phyloP scores from a whole-genome alignment of 2,888 invertebrate genomes.

The Gastracanthus pulcherrimus region DNA sequence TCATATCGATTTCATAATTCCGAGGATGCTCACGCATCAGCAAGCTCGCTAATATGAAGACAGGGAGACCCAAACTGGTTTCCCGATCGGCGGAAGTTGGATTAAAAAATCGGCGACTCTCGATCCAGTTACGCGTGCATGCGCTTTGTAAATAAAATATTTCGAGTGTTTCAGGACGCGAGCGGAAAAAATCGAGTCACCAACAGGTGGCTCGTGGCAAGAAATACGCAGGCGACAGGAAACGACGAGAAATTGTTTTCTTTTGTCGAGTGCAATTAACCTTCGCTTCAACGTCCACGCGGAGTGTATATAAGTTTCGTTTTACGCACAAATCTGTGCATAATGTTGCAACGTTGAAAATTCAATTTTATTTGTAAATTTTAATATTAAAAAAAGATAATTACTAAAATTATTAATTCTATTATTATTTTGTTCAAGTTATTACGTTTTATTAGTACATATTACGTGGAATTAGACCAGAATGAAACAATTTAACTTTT shows the following conservation, averaged over 20 bases:
- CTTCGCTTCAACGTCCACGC: background rate
- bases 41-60: slow-evolving; percentile 13
- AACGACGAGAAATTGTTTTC: slow-evolving; percentile 44
- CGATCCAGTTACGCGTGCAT: slow-evolving; percentile 47
- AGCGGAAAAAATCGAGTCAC: slow-evolving; percentile 21
- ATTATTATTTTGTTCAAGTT: no score
- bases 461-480: no score
- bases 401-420: no score
- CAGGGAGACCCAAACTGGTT: slow-evolving; percentile 29
- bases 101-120: slow-evolving; percentile 32
- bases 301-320: background rate
- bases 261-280: slow-evolving; percentile 41
- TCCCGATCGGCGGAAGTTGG: slow-evolving; percentile 44
- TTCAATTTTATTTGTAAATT: background rate
- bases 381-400: no score
- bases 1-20: slow-evolving; percentile 36
- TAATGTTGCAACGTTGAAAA: background rate
- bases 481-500: no score
- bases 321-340: background rate
- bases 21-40: slow-evolving; percentile 29
- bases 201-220: slow-evolving; percentile 12
- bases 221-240: slow-evolving; percentile 41
- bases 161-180: slow-evolving; percentile 12
- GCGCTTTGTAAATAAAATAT: slow-evolving; percentile 41
- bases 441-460: no score